These are phyloP conservation scores for Ips nitidus DNA, from an alignment of 1,140 invertebrate genomes.

Conservation along the genomic window DNA sequence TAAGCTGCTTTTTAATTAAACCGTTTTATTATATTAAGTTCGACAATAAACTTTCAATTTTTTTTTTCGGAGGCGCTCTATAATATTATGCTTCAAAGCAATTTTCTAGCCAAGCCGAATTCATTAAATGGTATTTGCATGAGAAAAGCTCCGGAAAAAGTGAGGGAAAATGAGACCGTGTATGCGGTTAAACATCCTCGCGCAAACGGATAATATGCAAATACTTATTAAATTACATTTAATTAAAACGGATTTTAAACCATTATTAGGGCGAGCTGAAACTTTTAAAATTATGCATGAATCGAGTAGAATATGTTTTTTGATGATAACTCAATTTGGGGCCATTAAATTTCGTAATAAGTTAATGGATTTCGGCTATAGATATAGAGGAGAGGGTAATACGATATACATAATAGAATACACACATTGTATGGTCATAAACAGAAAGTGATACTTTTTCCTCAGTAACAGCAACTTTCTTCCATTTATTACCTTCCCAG, in stretches of 20 bases:
- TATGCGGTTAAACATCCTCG: background rate
- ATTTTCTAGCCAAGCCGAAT: conserved; percentile 2
- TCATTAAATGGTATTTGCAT: conserved; percentile 5
- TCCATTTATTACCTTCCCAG: conserved; percentile 5
- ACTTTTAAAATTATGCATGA: too few relatives aligned
- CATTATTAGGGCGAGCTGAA: too few relatives aligned
- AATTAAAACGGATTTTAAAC: background rate
- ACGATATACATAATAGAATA: too few relatives aligned
- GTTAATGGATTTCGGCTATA: too few relatives aligned
- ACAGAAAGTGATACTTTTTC: background rate
- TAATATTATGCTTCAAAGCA: background rate
- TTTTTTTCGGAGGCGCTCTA: background rate
- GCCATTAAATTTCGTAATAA: too few relatives aligned
- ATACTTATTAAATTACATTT: conserved; percentile 6
- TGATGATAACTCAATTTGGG: too few relatives aligned
- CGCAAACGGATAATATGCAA: background rate
- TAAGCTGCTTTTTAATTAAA: too few relatives aligned
- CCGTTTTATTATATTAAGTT: background rate
- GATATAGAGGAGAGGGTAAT: too few relatives aligned
- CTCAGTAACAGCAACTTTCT: background rate
- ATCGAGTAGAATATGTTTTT: too few relatives aligned
- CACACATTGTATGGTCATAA: too few relatives aligned
- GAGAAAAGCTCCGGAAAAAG: background rate
- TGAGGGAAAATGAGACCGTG: background rate
- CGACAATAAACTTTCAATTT: conserved; percentile 4